Percentiles rank a stretch among this genome's conserved stretches.
phyloP scores from a whole-genome alignment of 2,888 invertebrate species.

The Oxyteleia sp. region DNA sequence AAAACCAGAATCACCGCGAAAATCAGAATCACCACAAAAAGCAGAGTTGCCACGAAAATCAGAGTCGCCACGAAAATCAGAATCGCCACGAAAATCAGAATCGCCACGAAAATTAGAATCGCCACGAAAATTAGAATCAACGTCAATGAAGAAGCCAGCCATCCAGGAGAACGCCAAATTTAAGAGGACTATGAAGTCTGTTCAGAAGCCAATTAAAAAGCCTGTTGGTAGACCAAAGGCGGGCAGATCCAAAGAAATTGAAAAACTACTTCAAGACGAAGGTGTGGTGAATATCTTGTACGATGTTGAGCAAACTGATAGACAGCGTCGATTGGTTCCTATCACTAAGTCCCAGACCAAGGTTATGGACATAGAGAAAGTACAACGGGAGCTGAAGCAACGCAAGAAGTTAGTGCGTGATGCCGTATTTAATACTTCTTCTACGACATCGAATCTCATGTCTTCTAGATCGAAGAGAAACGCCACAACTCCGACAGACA shows the following conservation, averaged over 20 bases:
- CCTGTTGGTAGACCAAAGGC: too few relatives aligned
- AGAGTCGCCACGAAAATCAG: too few relatives aligned
- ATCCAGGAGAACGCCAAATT: too few relatives aligned
- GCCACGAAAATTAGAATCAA: slow-evolving; percentile 54
- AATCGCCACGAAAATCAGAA: too few relatives aligned
- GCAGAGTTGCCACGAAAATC: too few relatives aligned
- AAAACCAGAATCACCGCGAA: too few relatives aligned
- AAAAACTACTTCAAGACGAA: slow-evolving; percentile 93
- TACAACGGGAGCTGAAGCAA: slow-evolving; percentile 85
- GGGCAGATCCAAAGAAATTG: slow-evolving; percentile 90
- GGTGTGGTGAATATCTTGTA: slow-evolving; percentile 95
- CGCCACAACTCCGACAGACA: slow-evolving; percentile 83
- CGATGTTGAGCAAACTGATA: slow-evolving; percentile 90
- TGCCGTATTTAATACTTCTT: slow-evolving; percentile 88
- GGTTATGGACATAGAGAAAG: slow-evolving; percentile 86
- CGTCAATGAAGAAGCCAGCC: too few relatives aligned
- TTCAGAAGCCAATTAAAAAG: too few relatives aligned
- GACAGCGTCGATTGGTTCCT: slow-evolving; percentile 83
- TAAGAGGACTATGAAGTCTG: too few relatives aligned
- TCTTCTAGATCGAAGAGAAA: slow-evolving; percentile 87
- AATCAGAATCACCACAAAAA: too few relatives aligned
- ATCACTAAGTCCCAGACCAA: slow-evolving; percentile 85
- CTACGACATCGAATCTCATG: slow-evolving; percentile 89
- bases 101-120: too few relatives aligned
- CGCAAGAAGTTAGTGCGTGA: slow-evolving; percentile 90